These are phyloP conservation scores for Oryctes rhinoceros DNA, from an alignment of 1,140 invertebrate genomes.

Conservation along the genomic window DNA sequence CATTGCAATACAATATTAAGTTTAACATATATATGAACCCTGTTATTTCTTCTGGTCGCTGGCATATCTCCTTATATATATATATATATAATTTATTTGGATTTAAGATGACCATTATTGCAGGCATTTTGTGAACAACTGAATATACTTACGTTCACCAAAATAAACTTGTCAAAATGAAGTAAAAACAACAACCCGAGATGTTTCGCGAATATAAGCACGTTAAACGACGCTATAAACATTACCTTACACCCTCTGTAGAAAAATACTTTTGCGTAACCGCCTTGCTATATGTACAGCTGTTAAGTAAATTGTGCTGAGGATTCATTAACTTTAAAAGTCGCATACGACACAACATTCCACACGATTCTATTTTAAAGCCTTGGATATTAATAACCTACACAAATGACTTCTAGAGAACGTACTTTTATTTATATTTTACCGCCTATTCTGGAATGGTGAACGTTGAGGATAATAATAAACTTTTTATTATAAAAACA, in stretches of 20 bases:
- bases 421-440: background rate
- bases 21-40: no score
- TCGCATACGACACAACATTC: background rate
- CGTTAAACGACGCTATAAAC: background rate
- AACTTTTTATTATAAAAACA: no score
- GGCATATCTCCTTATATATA: no score
- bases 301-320: background rate
- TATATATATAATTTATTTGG: no score
- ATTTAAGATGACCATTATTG: no score
- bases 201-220: background rate
- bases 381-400: no score
- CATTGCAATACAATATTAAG: no score
- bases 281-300: background rate
- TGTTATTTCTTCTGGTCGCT: no score
- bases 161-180: background rate
- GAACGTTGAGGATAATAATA: no score
- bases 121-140: no score
- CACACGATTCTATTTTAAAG: background rate
- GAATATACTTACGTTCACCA: background rate
- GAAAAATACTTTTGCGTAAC: background rate
- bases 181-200: background rate
- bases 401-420: background rate
- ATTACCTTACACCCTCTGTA: background rate
- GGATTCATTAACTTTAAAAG: conserved; percentile 1
- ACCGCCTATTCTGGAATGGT: background rate